Conservation (phyloP, 2,797 vertebrate genomes). For the Sebastes alutus region DNA sequence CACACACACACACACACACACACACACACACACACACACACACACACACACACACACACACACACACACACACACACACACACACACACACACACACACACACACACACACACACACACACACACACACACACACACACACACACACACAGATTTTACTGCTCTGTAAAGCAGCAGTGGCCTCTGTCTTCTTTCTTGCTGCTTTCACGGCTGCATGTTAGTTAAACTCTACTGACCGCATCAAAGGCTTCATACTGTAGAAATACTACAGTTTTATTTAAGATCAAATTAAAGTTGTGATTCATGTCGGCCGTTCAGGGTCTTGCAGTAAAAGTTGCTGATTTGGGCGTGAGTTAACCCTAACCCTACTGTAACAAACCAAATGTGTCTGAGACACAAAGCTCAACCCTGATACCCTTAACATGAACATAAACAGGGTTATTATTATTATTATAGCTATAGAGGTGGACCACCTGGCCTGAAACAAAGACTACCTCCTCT, state of each 20-base stretch:
- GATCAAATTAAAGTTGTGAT: not conserved
- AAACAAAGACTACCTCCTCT: not conserved
- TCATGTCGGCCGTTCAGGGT: not conserved
- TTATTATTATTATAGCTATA: not conserved
- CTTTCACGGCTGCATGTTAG: not conserved
- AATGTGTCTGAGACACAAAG: not conserved
- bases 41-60: no score
- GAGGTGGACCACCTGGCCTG: not conserved
- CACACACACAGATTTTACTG: not conserved
- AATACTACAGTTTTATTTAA: not conserved
- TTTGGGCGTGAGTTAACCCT: not conserved
- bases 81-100: not conserved
- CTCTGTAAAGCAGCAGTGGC: constrained; percentile 9
- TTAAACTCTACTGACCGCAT: not conserved
- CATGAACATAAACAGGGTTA: not conserved
- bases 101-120: not conserved
- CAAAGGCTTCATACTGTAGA: not conserved
- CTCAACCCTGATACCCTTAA: not conserved
- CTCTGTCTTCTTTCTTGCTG: not conserved
- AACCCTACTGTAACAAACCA: not conserved
- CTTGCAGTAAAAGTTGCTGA: not conserved
- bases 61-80: not conserved
- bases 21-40: not conserved
- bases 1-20: constrained; percentile 5
- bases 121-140: not conserved